Evolutionary conservation across 2,888 invertebrate genomes (phyloP).

Genomic region (Deroplatys truncata): DNA sequence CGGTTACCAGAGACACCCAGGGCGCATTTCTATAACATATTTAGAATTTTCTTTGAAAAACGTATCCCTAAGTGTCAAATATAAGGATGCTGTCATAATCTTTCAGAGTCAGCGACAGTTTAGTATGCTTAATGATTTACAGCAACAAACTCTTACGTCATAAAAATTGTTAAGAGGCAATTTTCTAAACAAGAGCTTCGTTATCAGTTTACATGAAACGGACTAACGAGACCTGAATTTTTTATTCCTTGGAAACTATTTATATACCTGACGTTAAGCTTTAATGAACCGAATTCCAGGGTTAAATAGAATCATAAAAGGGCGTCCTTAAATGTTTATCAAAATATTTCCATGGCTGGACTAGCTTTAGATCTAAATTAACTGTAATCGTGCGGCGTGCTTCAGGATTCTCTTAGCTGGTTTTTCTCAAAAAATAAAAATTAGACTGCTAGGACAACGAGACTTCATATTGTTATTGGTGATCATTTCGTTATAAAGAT

Average conservation of each 20-base stretch:
- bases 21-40: neutral
- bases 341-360: neutral
- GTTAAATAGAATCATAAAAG: neutral
- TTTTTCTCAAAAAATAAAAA: too few species aligned
- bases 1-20: too few species aligned
- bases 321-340: neutral
- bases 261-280: neutral
- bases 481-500: too few species aligned
- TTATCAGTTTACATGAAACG: neutral
- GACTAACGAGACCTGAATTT: neutral
- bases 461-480: too few species aligned
- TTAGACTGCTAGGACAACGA: too few species aligned
- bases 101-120: too few species aligned
- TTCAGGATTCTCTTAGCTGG: too few species aligned
- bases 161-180: neutral
- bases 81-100: too few species aligned
- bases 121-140: neutral
- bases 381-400: too few species aligned
- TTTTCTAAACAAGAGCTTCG: neutral
- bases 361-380: too few species aligned
- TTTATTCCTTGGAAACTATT: neutral
- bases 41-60: neutral
- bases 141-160: neutral
- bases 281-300: neutral
- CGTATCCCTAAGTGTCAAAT: too few species aligned